Conservation (phyloP, 1,140 invertebrate species). For the Caenorhabditis brenneri region DNA sequence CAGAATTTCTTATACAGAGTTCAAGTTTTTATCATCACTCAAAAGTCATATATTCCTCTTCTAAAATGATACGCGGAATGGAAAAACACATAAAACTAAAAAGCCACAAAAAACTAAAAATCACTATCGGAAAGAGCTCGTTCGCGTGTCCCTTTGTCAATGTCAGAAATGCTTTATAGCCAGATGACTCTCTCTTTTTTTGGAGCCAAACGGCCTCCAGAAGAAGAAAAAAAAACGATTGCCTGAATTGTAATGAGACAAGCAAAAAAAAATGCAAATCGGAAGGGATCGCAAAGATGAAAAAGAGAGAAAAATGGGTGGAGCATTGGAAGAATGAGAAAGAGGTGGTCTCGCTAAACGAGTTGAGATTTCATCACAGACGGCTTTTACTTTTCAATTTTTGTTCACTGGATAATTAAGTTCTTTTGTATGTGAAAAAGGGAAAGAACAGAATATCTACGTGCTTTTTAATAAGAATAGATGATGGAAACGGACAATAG, state of each 20-base stretch:
- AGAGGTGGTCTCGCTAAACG: neutral
- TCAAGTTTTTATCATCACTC: too few relatives aligned
- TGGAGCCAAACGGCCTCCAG: neutral
- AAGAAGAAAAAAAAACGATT: neutral
- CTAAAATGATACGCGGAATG: neutral
- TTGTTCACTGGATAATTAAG: neutral
- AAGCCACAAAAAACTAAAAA: constrained; percentile 23
- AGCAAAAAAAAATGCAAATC: neutral
- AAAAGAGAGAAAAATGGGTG: neutral
- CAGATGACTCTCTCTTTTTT: neutral
- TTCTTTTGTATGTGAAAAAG: neutral
- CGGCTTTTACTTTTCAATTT: neutral
- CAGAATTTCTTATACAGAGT: too few relatives aligned
- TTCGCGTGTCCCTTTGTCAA: constrained; percentile 22
- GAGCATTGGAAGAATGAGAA: neutral
- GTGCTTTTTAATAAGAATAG: neutral
- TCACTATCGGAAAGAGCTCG: neutral
- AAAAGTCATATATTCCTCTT: too few relatives aligned
- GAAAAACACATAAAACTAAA: neutral
- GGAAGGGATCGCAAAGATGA: neutral
- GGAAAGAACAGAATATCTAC: neutral
- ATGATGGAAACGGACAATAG: neutral
- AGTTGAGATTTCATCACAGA: neutral
- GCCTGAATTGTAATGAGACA: constrained; percentile 32
- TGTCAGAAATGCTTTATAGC: neutral